phyloP scores from a whole-genome alignment of 2,797 vertebrate genomes.

The Fundulus diaphanus region DNA sequence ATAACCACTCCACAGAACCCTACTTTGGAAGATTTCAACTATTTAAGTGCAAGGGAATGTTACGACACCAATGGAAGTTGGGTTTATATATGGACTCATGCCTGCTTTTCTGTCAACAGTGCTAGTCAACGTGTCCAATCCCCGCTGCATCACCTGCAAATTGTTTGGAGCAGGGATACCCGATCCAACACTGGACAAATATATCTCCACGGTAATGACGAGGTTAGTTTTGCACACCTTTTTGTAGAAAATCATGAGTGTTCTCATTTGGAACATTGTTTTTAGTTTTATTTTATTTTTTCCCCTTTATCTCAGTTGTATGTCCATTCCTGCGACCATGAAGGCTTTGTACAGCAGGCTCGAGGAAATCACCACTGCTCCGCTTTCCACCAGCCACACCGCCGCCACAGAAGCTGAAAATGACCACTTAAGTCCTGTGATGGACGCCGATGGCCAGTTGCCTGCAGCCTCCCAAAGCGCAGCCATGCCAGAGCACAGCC shows the following conservation, averaged over 20 bases:
- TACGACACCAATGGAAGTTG: background rate
- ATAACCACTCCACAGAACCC: background rate
- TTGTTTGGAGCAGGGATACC: conserved; percentile 67
- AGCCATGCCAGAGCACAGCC: conserved; percentile 35
- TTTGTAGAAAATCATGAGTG: no score
- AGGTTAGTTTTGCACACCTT: conserved; percentile 62
- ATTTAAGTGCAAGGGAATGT: background rate
- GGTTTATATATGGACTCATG: background rate
- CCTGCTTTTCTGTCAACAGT: conserved; percentile 68
- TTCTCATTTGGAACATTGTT: background rate
- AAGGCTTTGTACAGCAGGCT: conserved; percentile 74
- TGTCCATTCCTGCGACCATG: conserved; percentile 87
- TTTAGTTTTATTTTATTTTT: background rate
- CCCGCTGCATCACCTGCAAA: conserved; percentile 75
- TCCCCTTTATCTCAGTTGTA: conserved; percentile 68
- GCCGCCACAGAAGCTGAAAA: conserved; percentile 32
- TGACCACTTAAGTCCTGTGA: conserved; percentile 23
- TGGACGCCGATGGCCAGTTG: conserved; percentile 22
- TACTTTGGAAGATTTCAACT: background rate
- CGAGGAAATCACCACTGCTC: conserved; percentile 18
- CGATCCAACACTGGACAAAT: conserved; percentile 73
- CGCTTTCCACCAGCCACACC: background rate
- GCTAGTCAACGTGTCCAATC: conserved; percentile 72
- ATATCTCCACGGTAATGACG: conserved; percentile 73
- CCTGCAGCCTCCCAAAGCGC: conserved; percentile 37